Conservation (phyloP, 2,797 vertebrate genomes). For the Eupleurogrammus muticus region DNA sequence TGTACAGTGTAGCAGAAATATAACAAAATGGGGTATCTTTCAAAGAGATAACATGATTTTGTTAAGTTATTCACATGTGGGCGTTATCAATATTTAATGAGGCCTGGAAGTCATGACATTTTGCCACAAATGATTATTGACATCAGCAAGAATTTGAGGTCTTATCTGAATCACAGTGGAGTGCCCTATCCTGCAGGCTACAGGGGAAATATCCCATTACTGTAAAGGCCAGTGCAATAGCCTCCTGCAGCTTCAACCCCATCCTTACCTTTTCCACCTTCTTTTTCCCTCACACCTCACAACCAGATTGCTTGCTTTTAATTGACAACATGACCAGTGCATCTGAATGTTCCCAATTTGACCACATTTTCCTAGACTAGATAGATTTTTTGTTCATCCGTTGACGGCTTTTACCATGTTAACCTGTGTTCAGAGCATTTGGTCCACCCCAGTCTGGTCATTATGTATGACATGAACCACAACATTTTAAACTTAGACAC, state of each 20-base stretch:
- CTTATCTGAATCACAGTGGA: conserved; percentile 36
- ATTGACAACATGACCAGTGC: conserved; percentile 72
- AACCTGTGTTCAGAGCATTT: conserved; percentile 31
- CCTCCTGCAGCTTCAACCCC: conserved; percentile 47
- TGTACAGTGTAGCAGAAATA: conserved; percentile 1
- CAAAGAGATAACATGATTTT: neutral
- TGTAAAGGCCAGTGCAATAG: conserved; percentile 39
- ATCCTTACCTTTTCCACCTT: conserved; percentile 34
- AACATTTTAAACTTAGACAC: conserved; percentile 32
- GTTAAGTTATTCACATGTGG: conserved; percentile 1
- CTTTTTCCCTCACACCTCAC: conserved; percentile 53
- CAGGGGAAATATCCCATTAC: conserved; percentile 36
- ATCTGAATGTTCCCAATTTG: conserved; percentile 65
- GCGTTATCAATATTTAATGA: conserved; percentile 16
- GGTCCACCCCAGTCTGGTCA: conserved; percentile 24
- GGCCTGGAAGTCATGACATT: conserved; percentile 31
- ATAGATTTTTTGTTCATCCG: conserved; percentile 29
- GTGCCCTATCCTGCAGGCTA: conserved; percentile 39
- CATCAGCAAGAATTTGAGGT: conserved; percentile 18
- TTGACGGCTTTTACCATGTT: conserved; percentile 44
- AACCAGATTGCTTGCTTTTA: conserved; percentile 70
- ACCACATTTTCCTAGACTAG: conserved; percentile 48
- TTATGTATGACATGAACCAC: conserved; percentile 33
- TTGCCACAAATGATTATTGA: conserved; percentile 34
- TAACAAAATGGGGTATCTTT: neutral